Base-by-base conservation (phyloP, 2,888 invertebrate genomes). In the Ormyrus labotus region DNA sequence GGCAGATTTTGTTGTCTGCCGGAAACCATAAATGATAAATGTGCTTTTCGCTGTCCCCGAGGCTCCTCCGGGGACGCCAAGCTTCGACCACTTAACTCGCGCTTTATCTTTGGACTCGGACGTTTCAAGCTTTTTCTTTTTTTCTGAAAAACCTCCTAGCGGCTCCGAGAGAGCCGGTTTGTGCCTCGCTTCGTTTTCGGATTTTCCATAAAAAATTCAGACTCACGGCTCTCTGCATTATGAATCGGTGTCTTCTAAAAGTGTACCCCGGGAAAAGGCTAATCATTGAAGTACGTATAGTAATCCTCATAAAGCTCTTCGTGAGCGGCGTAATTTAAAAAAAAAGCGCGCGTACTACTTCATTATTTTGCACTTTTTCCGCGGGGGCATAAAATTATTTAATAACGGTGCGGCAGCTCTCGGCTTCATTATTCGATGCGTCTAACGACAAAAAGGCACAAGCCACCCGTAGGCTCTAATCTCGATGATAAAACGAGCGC, bases 1-100 rank as follows among this genome's bases (percentile, higher is more conserved):
- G 87, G 88, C 86, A 87, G 85, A 88, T 88, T 88, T 86, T 85
- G 85, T 86, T 82, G 80, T 87, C 85, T 81, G 82, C 83, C 85
- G 82, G 82, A 85, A 85, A 83, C 84, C 85, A 85, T 84, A 81
- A 83, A 83, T 84, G 87, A 88, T 87, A 87, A 88, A 88, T 88
- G 85, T 86, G 84, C 86, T 84, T 86, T 86, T 86, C 82, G 83
- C 75, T 83, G 82, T 86, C 85, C 84, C 85, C 70, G 76, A 5
- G 75, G 45, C 13, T 74, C 80, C 81, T 77, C 67, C 13, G 73
- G 78, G 78, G 67, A 72, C 68, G 71, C 80, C 80, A 74, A 76
- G 77, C 77, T 71, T 80, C 80, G 81, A 83, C 83, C 82, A 82
- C 83, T 83, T 80, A 80, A 78, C 81, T 60, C 69, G 78, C 81